Base-by-base conservation (phyloP, 2,888 invertebrate genomes). In the Junonia oenone region DNA sequence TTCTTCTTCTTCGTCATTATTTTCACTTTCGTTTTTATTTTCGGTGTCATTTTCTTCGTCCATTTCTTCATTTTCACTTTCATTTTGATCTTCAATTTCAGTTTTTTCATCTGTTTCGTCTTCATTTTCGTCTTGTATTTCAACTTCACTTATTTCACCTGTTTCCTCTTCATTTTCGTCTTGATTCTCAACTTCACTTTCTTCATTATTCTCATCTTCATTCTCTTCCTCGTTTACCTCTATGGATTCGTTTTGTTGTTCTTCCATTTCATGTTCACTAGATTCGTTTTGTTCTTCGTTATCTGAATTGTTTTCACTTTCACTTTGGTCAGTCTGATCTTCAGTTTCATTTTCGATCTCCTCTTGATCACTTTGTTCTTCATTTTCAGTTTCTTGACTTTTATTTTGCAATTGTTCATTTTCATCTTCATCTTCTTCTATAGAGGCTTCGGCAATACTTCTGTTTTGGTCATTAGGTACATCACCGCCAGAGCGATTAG, bases 101-200 rank as follows among this genome's bases (percentile, higher is more conserved):
- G 60, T 52, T 56, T 62, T 45, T 58, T 45, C 56, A 58, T 63
- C 60, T 14, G 61, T 55, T 27, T 62, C 64, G 38, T 29, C 60
- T 48, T 65, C 57, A 19, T 62, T 57, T 48, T 54, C 47, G 47
- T 56, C 50, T 27, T 52, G 9, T 2, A 13, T 11, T n/a, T 63
- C 51, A 9, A 26, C 35, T 33, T 50, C 35, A 19, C 60, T 52
- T 56, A 61, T 45, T 58, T 45, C 56, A 58, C n/a, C n/a, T n/a
- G n/a, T n/a, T n/a, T n/a, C n/a, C n/a, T n/a, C n/a, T 11, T 58
- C 57, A 35, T 55, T 61, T 53, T n/a, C n/a, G n/a, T 38, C 51
- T 45, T 37, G 9, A 5, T 15, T 11, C 11, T 63, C 51, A 9
- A 26, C 35, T 33, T 50, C 35, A 19, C 60, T 52, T 56, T 62